Conservation (phyloP, 2,797 vertebrate genomes). For the Nyctibius grandis region DNA sequence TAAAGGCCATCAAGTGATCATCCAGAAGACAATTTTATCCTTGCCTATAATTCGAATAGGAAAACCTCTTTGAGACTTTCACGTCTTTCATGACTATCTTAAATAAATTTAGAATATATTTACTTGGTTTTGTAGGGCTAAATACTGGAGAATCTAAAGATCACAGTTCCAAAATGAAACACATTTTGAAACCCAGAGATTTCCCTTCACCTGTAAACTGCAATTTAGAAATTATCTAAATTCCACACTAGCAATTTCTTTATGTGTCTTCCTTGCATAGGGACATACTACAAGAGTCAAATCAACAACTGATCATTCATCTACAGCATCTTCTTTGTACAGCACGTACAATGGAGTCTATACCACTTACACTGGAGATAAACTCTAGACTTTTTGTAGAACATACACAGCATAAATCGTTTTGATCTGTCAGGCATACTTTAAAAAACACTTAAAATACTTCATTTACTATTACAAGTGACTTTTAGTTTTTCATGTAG, state of each 20-base stretch:
- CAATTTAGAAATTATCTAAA: neutral
- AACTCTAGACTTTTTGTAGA: neutral
- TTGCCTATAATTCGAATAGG: neutral
- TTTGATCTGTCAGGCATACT: neutral
- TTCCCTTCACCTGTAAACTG: neutral
- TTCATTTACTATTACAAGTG: neutral
- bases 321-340: neutral
- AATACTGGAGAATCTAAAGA: neutral
- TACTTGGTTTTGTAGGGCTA: neutral
- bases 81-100: neutral
- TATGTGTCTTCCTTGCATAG: neutral
- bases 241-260: neutral
- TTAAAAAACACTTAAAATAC: neutral
- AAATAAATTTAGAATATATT: neutral
- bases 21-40: neutral
- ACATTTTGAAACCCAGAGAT: neutral
- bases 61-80: neutral
- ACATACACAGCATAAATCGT: neutral
- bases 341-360: neutral
- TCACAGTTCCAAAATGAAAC: neutral
- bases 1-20: neutral
- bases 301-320: neutral
- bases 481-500: neutral
- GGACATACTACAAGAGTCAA: neutral
- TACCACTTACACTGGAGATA: neutral